Base-by-base conservation (phyloP, 2,113 vertebrate genomes). In the Dicerorhinus sumatrensis region DNA sequence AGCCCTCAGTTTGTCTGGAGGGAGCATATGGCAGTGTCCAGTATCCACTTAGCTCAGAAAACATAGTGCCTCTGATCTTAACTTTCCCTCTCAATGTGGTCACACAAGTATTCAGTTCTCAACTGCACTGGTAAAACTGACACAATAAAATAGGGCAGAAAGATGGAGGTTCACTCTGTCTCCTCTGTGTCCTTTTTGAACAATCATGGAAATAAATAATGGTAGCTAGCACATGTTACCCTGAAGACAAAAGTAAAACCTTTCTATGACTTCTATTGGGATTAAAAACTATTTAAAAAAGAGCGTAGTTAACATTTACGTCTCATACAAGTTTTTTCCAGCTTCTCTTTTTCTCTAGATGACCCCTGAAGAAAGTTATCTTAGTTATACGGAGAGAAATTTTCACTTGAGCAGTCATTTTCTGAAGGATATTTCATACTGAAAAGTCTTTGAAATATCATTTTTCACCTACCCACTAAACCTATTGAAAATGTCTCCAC, bases 391-490 rank as follows among this genome's bases (percentile, higher is more conserved):
- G 73, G 10, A 88, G 60, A 92, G 85, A 12, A 48, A 96, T 97
- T 98, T 97, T 72, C 81, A 77, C 96, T 21, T 21, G 18, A 96
- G 85, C 5, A 97, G 85, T 92, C 97, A 95, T 80, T 97, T 92
- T 96, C 46, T 94, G 73, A 72, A 96, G 46, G 51, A 96, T 90
- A 91, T 95, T 98, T 97, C 77, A 96, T 62, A 42, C 80, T 58
- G 70, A 96, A 94, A 83, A 5, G 21, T 92, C 97, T 98, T 84
- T 87, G 90, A 98, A 98, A 54, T 75, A 92, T 42, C 63, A 89
- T 97, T 97, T 97, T 98, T 91, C 96, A 97, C 85, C 96, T 80
- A 96, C 58, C 48, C 86, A 88, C 87, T 94, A 98, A 98, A 90
- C 67, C 62, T 94, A 82, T 69, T 97, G 62, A 97, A 98, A 97